Evolutionary conservation across 1,140 invertebrate genomes (phyloP).

Genomic region (honey bee (Apis mellifera)): DNA sequence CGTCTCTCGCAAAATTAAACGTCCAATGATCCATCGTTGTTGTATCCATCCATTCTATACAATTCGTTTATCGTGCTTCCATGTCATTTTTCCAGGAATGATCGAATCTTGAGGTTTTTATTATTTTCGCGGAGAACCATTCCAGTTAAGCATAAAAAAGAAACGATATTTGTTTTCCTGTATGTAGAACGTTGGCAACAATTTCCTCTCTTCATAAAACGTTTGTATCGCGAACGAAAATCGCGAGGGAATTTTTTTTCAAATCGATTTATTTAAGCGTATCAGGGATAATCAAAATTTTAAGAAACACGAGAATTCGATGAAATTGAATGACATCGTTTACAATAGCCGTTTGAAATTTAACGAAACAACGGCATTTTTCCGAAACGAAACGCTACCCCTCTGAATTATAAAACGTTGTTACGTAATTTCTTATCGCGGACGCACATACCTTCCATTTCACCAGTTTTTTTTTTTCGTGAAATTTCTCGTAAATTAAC

Average conservation of each 20-base stretch:
- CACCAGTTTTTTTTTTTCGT: constrained; percentile 5
- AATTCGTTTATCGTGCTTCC: neutral
- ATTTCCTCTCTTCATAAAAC: too few relatives aligned
- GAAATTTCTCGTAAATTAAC: neutral
- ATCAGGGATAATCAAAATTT: too few relatives aligned
- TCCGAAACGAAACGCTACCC: neutral
- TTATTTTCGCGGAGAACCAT: too few relatives aligned
- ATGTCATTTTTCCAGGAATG: too few relatives aligned
- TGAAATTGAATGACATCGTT: neutral
- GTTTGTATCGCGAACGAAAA: neutral
- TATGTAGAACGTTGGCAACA: too few relatives aligned
- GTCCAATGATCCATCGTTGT: neutral
- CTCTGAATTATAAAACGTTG: neutral
- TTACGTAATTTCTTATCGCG: constrained; percentile 35
- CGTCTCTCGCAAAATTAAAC: neutral
- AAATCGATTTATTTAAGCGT: neutral
- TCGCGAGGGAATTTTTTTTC: neutral
- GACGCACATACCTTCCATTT: neutral
- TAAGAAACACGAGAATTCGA: neutral
- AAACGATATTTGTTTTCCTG: too few relatives aligned
- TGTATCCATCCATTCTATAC: neutral
- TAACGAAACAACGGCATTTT: neutral
- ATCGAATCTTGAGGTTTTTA: too few relatives aligned
- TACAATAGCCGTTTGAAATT: neutral
- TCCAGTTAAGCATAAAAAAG: too few relatives aligned